Percentiles rank a stretch among this genome's conserved stretches.
phyloP scores from a whole-genome alignment of 2,797 vertebrate genomes.

The Falco columbarius region DNA sequence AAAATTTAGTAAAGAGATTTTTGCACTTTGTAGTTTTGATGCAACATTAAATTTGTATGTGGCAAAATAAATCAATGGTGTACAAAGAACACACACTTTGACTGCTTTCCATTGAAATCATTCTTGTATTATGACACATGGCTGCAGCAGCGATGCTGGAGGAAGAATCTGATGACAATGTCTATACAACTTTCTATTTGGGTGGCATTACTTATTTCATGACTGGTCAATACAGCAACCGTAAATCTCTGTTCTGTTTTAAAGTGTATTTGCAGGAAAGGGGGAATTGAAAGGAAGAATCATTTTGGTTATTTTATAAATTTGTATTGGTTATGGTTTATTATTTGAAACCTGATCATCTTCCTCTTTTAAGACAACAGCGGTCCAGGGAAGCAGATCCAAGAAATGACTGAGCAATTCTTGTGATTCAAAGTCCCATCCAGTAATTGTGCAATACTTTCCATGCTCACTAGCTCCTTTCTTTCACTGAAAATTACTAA shows the following conservation, averaged over 20 bases:
- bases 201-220: not conserved
- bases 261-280: not conserved
- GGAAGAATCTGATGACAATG: not conserved
- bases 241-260: not conserved
- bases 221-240: not conserved
- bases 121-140: not conserved
- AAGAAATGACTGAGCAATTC: conserved; percentile 8
- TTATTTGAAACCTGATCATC: not conserved
- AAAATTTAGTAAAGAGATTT: not conserved
- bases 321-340: not conserved
- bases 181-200: not conserved
- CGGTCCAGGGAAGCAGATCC: not conserved
- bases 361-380: not conserved
- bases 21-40: not conserved
- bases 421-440: not conserved
- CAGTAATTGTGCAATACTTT: not conserved
- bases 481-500: not conserved
- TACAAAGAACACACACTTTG: not conserved
- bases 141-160: not conserved
- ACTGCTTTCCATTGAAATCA: not conserved
- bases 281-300: not conserved
- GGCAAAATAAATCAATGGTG: not conserved
- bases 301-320: not conserved
- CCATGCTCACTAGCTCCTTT: not conserved
- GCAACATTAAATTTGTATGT: not conserved